Evolutionary conservation across 2,113 vertebrate species (phyloP).

Genomic region (Heterotilapia buettikoferi): DNA sequence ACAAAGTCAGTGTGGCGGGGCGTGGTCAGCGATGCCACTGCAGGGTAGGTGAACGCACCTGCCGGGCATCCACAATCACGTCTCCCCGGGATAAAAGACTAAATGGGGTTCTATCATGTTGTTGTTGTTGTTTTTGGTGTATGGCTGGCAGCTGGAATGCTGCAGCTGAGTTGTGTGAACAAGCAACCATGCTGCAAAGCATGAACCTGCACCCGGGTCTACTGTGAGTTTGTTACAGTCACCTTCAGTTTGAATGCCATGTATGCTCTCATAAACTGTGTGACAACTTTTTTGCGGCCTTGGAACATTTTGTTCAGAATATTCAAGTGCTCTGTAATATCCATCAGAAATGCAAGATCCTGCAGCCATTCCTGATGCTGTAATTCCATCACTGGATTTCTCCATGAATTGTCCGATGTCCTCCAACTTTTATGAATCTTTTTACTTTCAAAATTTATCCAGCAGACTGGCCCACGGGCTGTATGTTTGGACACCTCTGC

Average conservation of each 20-base stretch:
- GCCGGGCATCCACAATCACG: background rate
- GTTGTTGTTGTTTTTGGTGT: background rate
- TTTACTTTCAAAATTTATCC: background rate
- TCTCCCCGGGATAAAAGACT: background rate
- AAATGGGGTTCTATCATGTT: background rate
- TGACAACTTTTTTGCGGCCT: background rate
- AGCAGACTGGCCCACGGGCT: background rate
- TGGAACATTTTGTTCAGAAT: background rate
- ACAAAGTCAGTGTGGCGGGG: background rate
- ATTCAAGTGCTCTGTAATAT: background rate
- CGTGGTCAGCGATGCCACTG: background rate
- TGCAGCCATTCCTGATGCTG: background rate
- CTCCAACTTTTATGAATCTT: background rate
- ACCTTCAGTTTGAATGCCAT: background rate
- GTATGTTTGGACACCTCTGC: background rate
- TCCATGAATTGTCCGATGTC: background rate
- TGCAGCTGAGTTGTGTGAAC: background rate
- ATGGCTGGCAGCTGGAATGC: background rate
- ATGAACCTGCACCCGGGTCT: background rate
- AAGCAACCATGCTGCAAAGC: background rate
- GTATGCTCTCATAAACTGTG: background rate
- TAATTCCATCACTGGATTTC: background rate
- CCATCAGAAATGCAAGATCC: background rate
- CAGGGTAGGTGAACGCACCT: background rate
- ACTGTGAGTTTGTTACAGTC: background rate